Base-by-base conservation (phyloP, 2,113 vertebrate genomes). In the Eurystomus gularis region DNA sequence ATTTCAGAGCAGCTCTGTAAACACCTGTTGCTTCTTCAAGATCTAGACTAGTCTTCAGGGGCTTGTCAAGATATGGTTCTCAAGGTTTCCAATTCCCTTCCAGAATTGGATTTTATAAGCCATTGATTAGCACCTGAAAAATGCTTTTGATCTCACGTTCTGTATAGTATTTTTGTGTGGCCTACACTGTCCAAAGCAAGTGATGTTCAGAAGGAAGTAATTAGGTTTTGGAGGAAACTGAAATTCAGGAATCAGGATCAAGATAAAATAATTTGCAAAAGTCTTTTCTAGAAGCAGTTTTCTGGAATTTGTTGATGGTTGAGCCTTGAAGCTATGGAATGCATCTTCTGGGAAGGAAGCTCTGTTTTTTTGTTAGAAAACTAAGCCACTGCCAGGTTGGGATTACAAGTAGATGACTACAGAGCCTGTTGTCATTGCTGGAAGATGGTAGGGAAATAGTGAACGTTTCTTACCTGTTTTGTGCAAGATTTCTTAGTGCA, bases 1-100 rank as follows among this genome's bases (percentile, higher is more conserved):
- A 61, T 96, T 93, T 96, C 90, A 91, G 82, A 93, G 57, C 82
- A 94, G 48, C 58, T 94, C 77, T 87, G 44, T 71, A 78, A 95
- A 90, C 31, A 93, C 14, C 24, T 72, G 23, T 78, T 4, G 2
- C 35, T 82, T 90, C 87, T 93, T 90, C 80, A 73, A 29, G 55
- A 71, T 80, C 42, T 90, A 82, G 76, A 37, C 46, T 84, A 62
- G 42, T 69, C 54, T 82, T 93, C 78, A 64, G 46, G 35, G 13
- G 18, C 83, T 83, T 90, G 17, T 71, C 51, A 62, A 42, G 51
- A 79, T 88, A n/a, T 57, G 65, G 49, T 78, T 96, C 76, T 95
- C 10, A 1, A 79, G 65, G 55, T 86, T 81, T 92, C 78, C 82
- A 91, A 0, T 90, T 96, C 58, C 44, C 37, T 88, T 90, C 76